phyloP scores from a whole-genome alignment of 2,888 invertebrate species.

The Agrochola litura region DNA sequence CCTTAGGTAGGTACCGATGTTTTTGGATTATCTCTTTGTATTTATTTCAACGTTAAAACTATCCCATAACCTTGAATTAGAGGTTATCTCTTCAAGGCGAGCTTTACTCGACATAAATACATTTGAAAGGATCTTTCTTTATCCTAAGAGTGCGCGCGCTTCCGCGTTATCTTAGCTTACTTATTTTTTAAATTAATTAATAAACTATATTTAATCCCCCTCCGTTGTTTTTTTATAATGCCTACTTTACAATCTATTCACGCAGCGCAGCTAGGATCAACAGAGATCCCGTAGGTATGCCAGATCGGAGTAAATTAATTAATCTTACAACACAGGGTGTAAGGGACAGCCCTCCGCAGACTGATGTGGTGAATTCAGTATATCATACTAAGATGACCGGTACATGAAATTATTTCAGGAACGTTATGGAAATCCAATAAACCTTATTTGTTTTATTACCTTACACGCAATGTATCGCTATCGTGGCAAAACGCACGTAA shows the following conservation, averaged over 20 bases:
- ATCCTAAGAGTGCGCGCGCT: not conserved
- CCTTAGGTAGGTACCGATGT: not conserved
- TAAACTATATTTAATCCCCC: constrained; percentile 26
- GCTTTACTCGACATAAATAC: constrained; percentile 9
- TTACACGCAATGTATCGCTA: too few species aligned
- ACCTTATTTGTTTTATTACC: too few species aligned
- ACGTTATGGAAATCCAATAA: too few species aligned
- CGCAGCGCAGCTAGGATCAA: constrained; percentile 9
- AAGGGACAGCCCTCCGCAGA: too few species aligned
- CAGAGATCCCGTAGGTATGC: not conserved
- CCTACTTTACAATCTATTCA: not conserved
- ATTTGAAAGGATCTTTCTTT: constrained; percentile 1
- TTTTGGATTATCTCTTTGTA: constrained; percentile 1
- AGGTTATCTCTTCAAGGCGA: not conserved
- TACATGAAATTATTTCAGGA: too few species aligned
- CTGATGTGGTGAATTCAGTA: too few species aligned
- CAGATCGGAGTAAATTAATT: not conserved
- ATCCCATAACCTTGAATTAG: not conserved
- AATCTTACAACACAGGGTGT: too few species aligned
- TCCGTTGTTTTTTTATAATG: constrained; percentile 31
- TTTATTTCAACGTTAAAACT: not conserved
- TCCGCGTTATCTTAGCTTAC: not conserved
- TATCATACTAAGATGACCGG: too few species aligned
- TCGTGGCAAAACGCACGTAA: too few species aligned
- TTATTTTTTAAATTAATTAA: not conserved